phyloP scores from a whole-genome alignment of 2,113 vertebrate species.

The Tenebrosternarchus preto region DNA sequence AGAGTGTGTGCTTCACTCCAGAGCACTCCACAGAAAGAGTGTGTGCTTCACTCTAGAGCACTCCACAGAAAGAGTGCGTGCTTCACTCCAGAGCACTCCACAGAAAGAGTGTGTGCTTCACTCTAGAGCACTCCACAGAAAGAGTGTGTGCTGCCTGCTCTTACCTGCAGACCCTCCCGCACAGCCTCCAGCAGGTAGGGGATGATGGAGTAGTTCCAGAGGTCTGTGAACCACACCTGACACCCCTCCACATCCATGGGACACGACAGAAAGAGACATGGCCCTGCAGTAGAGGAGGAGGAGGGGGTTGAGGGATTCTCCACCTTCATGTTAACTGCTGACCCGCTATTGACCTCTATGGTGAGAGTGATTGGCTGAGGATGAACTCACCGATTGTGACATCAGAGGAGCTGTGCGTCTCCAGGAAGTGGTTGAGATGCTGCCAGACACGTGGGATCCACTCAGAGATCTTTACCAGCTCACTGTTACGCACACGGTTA shows the following conservation, averaged over 20 bases:
- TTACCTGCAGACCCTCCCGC: constrained; percentile 89
- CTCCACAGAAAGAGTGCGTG: no score
- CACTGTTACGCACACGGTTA: constrained; percentile 79
- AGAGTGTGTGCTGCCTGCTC: background rate
- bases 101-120: no score
- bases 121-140: no score
- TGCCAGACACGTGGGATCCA: constrained; percentile 89
- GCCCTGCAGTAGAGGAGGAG: constrained; percentile 70
- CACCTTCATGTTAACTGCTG: no score
- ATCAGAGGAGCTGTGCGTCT: constrained; percentile 86
- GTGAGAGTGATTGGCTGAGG: background rate
- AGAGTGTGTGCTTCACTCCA: no score
- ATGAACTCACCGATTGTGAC: constrained; percentile 83
- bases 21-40: no score
- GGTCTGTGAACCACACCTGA: constrained; percentile 87
- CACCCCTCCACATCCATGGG: constrained; percentile 87
- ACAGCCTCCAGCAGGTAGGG: constrained; percentile 87
- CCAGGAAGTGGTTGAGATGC: constrained; percentile 87
- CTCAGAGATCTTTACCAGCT: constrained; percentile 85
- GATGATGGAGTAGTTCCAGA: constrained; percentile 89
- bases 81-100: no score
- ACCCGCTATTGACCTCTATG: no score
- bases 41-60: no score
- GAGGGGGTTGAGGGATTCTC: background rate
- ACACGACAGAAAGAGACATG: constrained; percentile 85